Base-by-base conservation (phyloP, 1,140 invertebrate genomes). In the Drosophila cardini region DNA sequence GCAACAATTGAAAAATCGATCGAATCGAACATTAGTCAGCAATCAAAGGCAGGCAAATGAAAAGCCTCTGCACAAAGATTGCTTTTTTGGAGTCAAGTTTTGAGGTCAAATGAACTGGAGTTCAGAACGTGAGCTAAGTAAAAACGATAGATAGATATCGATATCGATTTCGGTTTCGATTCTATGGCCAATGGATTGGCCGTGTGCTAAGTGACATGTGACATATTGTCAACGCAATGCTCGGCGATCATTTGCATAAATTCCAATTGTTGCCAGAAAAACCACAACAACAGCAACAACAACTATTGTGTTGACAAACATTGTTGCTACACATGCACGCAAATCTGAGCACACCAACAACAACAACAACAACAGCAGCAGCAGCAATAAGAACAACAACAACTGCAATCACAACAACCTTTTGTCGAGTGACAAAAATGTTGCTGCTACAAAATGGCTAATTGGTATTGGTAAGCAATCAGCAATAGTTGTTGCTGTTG, bases 141-240 rank as follows among this genome's bases (percentile, higher is more conserved):
- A 76, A 84, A 62, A 71, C 78, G 81, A 70, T 78, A 78, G 63
- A 83, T n/a, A n/a, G n/a, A n/a, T 76, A 63, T 61, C 53, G 42
- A 84, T 69, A 56, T 74, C 65, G 58, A 80, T 70, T 62, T 78
- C 65, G 21, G 5, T 76, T 80, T 84, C 62, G 46, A 36, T 72
- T 55, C 53, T 40, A 55, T 73, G 61, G 67, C 72, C 72, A 75
- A 52, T 52, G 48, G 48, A 52, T 78, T 80, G 75, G 55, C 42
- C 40, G 67, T 70, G 67, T 70, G 58, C 70, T 87, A 87, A 89
- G 84, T 89, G 84, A 89, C 84, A 89, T 89, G 84, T 89, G 84
- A 89, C 84, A 89, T 89, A 89, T 89, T 89, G 84, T 89, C 84
- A 89, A 89, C 84, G 84, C 84, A 89, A 74, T 89, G 84, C 80